Evolutionary conservation across 2,113 vertebrate species (phyloP), one percentile per base, ranked within the genome.

Genomic region (Austrofundulus limnaeus): DNA sequence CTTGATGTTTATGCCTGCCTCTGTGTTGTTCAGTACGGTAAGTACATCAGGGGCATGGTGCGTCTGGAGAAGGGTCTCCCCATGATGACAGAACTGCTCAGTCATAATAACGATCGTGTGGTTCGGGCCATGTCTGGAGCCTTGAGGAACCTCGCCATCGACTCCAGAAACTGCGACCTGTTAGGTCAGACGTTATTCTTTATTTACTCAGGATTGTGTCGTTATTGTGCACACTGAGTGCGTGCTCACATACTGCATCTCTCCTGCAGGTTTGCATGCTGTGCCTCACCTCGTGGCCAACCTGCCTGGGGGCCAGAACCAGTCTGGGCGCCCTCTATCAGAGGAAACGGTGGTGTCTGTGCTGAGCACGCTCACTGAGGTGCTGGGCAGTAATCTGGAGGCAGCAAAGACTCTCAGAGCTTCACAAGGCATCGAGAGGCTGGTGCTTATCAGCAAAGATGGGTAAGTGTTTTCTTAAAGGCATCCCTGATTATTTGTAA

Each of bases 1-100:
- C n/a, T n/a, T 20, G 10, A 15, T 21, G 47, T 39, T 11, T 2
- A 17, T 47, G 6, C 1, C 3, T 28, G 38, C 31, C 4, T 70
- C 11, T 49, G 34, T 61, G 15, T 17, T 25, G 0, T 64, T n/a
- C 87, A 99, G 96, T 96, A 95, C 0, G 97, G 96, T 21, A 93
- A 95, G 4, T 98, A 86, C 57, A 96, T 97, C 64, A 93, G 97
- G 49, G 92, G 95, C 0, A 94, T 92, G 0, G 88, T 97, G 65
- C 95, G 96, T 63, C 94, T 96, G 60, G 97, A 99, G 87, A 96
- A 98, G 75, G 97, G 96, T 0, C 94, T 99, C 48, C 96, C 96
- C 0, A 92, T 93, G 86, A 93, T 99, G 16, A 94, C 95, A 0
- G 97, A 99, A 86, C 94, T 97, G 15, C 89, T 99, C 83, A 85